Evolutionary conservation across 1,140 invertebrate species (phyloP), one percentile per base, ranked within the genome.

Genomic region (Dendrolimus kikuchii): DNA sequence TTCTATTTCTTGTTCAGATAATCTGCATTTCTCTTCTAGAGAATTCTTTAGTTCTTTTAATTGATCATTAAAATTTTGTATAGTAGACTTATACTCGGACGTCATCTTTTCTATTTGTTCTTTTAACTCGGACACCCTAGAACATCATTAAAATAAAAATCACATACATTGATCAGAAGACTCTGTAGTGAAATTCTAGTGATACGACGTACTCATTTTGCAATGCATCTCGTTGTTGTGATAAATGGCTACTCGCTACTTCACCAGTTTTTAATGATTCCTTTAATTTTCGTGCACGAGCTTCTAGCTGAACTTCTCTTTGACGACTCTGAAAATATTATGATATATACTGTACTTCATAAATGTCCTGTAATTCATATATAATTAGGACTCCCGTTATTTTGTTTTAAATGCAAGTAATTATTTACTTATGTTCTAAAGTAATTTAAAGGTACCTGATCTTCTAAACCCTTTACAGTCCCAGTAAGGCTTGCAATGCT

Each of bases 221-320:
- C 7, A 86, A 53, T 40, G 66, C 51, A 59, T 86, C 74, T 5
- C 81, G 71, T 51, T 86, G 77, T 55, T 86, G 81, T 4, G 61
- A 56, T 57, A 84, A 57, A 10, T 84, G 76, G 53, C 40, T 67
- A 40, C 67, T 84, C 4, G 79, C 58, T 36, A 82, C 61, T 77
- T 86, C 81, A 7, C 78, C 79, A 49, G 81, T 86, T 58, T 81
- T 86, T 9, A 86, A 59, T 36, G 79, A 76, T 61, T 86, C 82
- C 59, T 74, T 82, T 48, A 84, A 59, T 55, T 86, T 86, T 51
- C 81, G 66, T 44, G 82, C 82, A 36, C 78, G 71, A 36, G 78
- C 74, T 70, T 84, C 82, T 44, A 84, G 43, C 44, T 80, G 77
- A 10, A 74, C 69, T 64, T 84, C 81, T 61, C 68, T 68, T 68